Evolutionary conservation across 2,888 invertebrate species (phyloP).

Genomic region (Trachelus stipa): DNA sequence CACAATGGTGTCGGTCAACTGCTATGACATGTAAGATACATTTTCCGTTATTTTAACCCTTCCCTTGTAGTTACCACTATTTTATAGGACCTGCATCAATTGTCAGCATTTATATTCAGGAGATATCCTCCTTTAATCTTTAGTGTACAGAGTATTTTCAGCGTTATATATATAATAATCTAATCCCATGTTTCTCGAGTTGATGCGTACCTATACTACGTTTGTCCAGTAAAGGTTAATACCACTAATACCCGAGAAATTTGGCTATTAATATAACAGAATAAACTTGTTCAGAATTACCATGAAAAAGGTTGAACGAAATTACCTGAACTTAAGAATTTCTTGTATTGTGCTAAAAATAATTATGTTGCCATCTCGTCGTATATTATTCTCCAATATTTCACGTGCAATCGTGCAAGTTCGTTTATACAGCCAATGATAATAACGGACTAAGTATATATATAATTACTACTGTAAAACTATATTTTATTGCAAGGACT

Average conservation of each 20-base stretch:
- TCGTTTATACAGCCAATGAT: background rate
- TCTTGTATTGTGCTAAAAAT: constrained; percentile 15
- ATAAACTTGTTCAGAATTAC: background rate
- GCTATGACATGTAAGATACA: constrained; percentile 54
- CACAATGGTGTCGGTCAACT: constrained; percentile 44
- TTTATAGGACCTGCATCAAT: background rate
- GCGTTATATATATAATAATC: too few species aligned
- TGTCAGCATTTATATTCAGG: background rate
- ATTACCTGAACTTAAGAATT: constrained; percentile 9
- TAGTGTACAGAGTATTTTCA: too few species aligned
- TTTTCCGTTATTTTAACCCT: background rate
- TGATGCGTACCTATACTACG: too few species aligned
- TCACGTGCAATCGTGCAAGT: background rate
- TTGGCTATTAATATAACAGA: background rate
- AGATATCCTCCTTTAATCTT: background rate
- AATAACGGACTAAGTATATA: background rate
- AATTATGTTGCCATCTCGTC: background rate
- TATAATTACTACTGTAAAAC: background rate
- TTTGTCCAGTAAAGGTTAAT: background rate
- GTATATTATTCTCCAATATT: background rate
- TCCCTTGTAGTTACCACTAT: background rate
- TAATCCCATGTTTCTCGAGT: too few species aligned
- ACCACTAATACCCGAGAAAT: background rate
- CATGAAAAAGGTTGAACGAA: constrained; percentile 8
- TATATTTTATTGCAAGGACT: background rate